Base-by-base conservation (phyloP, 2,888 invertebrate genomes). In the Synanthedon tipuliformis region DNA sequence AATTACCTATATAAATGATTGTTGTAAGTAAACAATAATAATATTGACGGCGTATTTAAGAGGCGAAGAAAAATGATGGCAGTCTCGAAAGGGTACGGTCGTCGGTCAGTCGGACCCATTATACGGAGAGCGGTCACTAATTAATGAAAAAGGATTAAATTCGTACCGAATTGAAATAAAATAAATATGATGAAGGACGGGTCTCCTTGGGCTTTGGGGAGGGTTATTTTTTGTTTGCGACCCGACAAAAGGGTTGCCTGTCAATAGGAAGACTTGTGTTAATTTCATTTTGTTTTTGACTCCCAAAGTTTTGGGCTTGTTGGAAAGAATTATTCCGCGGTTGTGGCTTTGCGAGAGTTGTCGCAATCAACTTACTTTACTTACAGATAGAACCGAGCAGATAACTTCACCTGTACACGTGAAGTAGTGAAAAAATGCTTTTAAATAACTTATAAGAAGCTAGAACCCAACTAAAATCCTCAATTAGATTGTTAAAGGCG, bases 101-200 rank as follows among this genome's bases (percentile, higher is more conserved):
- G 18, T 2, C 18, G 18, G 18, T 41, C 66, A 69, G 73, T 56
- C 67, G 61, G 63, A 69, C 75, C 78, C 78, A 79, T 81, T 78
- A 78, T 62, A 65, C 72, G 66, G 64, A 66, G 64, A 73, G 74
- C 81, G 81, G 82, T 80, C 86, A 86, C 86, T 86, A 87, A 87
- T 86, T 86, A 87, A 87, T 87, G 86, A 84, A 85, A 86, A 85
- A 85, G 86, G 86, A 86, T 87, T 87, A 86, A 86, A 85, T 85
- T 85, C 79, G 83, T 77, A 74, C 77, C 66, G 81, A 84, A 86
- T 85, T 81, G 84, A 86, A 87, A 86, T 86, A 86, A 86, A 87
- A 87, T 87, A 87, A 86, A 86, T 86, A 86, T 86, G 86, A 85
- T 82, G 78, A 83, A 78, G 82, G 71, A 64, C 61, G 57, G 76